Evolutionary conservation across 2,797 vertebrate species (phyloP).

Genomic region (Dicrostonyx torquatus): DNA sequence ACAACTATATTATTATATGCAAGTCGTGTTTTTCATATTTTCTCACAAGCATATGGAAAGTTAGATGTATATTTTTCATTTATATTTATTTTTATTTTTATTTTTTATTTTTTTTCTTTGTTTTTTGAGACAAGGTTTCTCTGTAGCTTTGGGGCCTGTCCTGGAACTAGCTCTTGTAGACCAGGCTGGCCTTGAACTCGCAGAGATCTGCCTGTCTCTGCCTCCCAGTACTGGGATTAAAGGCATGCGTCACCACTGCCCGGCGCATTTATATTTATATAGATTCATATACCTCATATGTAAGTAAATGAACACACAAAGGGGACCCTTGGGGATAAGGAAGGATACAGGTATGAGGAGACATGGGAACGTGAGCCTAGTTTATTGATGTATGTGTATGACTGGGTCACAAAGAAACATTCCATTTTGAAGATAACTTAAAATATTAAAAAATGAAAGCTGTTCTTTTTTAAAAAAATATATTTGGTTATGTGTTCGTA

Average conservation of each 20-base stretch:
- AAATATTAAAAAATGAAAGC: constrained; percentile 11
- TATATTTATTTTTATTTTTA: neutral
- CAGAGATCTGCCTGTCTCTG: too few species aligned
- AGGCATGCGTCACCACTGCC: too few species aligned
- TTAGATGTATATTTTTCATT: neutral
- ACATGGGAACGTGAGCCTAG: too few species aligned
- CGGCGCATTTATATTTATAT: neutral
- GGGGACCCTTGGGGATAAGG: neutral
- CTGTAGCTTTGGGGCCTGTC: too few species aligned
- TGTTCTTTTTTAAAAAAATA: neutral
- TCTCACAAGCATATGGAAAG: neutral
- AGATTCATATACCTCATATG: neutral
- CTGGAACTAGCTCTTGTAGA: too few species aligned
- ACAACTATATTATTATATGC: neutral
- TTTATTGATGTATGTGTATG: neutral
- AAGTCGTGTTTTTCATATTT: neutral
- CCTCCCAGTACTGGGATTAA: too few species aligned
- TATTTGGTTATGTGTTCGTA: neutral
- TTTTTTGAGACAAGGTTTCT: too few species aligned
- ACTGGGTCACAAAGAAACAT: neutral
- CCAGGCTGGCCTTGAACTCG: too few species aligned
- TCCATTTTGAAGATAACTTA: neutral
- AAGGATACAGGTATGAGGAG: neutral
- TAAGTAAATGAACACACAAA: neutral
- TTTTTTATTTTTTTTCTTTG: too few species aligned